Percentiles rank a stretch among this genome's conserved stretches.
phyloP scores from a whole-genome alignment of 2,888 invertebrate genomes.

The Exephanes ischioxanthus region DNA sequence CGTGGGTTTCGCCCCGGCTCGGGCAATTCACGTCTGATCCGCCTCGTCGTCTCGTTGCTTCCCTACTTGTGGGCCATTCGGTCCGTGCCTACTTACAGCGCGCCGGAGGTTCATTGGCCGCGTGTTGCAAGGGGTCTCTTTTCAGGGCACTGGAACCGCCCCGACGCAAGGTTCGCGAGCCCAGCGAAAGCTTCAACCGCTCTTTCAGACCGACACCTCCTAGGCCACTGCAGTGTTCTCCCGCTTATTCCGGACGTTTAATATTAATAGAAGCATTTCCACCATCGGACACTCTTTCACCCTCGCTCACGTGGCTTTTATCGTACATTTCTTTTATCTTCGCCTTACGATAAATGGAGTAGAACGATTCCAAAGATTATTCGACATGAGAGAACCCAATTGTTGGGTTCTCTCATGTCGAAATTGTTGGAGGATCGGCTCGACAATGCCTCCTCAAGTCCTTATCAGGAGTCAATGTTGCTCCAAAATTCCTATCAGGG shows the following conservation, averaged over 20 bases:
- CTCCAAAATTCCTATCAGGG: neutral
- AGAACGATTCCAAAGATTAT: conserved; percentile 59
- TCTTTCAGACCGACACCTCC: conserved; percentile 73
- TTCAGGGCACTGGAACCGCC: conserved; percentile 72
- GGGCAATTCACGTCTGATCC: conserved; percentile 26
- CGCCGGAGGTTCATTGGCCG: conserved; percentile 71
- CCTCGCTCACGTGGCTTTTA: conserved; percentile 42
- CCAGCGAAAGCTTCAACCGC: conserved; percentile 50
- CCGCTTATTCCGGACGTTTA: conserved; percentile 70
- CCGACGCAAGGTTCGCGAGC: conserved; percentile 24
- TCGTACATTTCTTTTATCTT: conserved; percentile 34
- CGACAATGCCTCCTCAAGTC: neutral
- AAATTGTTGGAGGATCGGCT: neutral
- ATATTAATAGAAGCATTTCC: conserved; percentile 80
- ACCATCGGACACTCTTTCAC: conserved; percentile 57
- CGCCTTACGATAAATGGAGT: conserved; percentile 59
- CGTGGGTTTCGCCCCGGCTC: conserved; percentile 8
- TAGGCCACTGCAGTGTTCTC: conserved; percentile 42
- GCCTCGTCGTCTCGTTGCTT: conserved; percentile 37
- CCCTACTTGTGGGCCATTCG: conserved; percentile 31
- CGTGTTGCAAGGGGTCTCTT: conserved; percentile 66
- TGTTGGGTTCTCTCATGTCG: neutral
- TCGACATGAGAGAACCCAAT: conserved; percentile 13
- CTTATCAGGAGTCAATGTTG: too few relatives aligned
- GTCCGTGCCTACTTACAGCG: conserved; percentile 68